Percentiles rank a stretch among this genome's conserved stretches.
Conservation (phyloP, 2,888 invertebrate species). For the Tachina fera region DNA sequence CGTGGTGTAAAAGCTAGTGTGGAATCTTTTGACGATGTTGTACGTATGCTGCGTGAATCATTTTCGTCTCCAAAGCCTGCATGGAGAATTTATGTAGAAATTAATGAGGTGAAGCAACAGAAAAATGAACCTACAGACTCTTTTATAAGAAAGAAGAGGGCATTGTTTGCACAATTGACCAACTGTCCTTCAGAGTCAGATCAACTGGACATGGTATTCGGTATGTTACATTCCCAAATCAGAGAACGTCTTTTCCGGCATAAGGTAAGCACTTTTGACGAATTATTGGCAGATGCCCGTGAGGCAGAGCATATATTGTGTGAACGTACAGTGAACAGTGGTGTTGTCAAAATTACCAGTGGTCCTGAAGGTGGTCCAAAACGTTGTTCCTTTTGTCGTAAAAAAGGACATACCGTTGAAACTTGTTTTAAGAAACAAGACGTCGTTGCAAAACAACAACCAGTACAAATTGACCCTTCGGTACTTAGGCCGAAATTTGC, state of each 20-base stretch:
- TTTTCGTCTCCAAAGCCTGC: slow-evolving; percentile 69
- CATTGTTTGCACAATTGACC: slow-evolving; percentile 58
- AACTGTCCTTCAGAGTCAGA: too few relatives aligned
- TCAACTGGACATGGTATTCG: too few relatives aligned
- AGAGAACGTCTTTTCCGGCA: too few relatives aligned
- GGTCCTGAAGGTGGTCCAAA: too few relatives aligned
- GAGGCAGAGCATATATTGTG: too few relatives aligned
- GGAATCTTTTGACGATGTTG: slow-evolving; percentile 42
- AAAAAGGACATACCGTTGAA: slow-evolving; percentile 31
- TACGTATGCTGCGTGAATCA: slow-evolving; percentile 57
- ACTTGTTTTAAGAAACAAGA: slow-evolving; percentile 44
- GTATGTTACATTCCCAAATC: too few relatives aligned
- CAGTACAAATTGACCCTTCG: background rate
- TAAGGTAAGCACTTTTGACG: too few relatives aligned
- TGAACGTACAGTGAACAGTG: too few relatives aligned
- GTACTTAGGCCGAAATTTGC: slow-evolving; percentile 47
- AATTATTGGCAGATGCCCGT: too few relatives aligned
- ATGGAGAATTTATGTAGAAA: slow-evolving; percentile 67
- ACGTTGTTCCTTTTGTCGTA: slow-evolving; percentile 46
- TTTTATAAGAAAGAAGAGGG: slow-evolving; percentile 65
- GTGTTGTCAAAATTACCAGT: too few relatives aligned
- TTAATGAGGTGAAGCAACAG: slow-evolving; percentile 66
- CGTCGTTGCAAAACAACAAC: background rate
- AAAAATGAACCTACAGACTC: slow-evolving; percentile 63
- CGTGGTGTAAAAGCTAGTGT: slow-evolving; percentile 45